Conservation (phyloP, 1,140 invertebrate species). For the Euura saliciscinereae region DNA sequence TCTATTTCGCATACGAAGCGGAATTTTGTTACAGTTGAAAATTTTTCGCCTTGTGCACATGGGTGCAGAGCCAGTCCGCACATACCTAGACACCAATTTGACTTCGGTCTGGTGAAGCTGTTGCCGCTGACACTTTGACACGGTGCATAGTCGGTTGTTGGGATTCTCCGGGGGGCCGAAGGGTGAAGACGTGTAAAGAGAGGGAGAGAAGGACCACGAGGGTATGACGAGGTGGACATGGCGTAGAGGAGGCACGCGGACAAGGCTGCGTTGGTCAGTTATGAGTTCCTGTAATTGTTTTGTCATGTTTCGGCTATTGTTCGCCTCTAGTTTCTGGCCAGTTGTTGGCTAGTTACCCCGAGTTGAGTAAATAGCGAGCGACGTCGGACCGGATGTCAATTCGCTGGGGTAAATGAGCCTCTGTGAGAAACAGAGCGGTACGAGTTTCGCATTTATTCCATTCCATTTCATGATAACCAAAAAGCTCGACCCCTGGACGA, state of each 20-base stretch:
- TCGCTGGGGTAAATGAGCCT: neutral
- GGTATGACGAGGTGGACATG: slow-evolving; percentile 8
- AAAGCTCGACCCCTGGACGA: too few relatives aligned
- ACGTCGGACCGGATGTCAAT: neutral
- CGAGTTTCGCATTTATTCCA: too few relatives aligned
- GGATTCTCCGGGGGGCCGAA: slow-evolving; percentile 30
- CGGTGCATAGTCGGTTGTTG: too few relatives aligned
- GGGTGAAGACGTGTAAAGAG: slow-evolving; percentile 26
- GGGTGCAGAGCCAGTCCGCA: slow-evolving; percentile 29
- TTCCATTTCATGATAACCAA: too few relatives aligned
- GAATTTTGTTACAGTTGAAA: neutral
- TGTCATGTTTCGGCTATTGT: slow-evolving; percentile 47
- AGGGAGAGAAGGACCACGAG: slow-evolving; percentile 12
- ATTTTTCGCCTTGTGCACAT: neutral
- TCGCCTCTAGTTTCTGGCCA: slow-evolving; percentile 15
- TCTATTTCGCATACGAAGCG: neutral
- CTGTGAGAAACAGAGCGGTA: too few relatives aligned
- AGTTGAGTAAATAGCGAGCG: neutral
- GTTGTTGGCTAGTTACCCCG: neutral
- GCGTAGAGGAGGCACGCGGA: slow-evolving; percentile 3
- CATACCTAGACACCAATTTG: slow-evolving; percentile 43
- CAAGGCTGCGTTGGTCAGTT: slow-evolving; percentile 47
- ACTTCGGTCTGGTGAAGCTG: slow-evolving; percentile 54
- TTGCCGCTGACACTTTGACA: slow-evolving; percentile 58
- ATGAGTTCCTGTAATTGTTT: slow-evolving; percentile 58